Percentiles rank a stretch among this genome's conserved stretches.
phyloP scores from a whole-genome alignment of 2,113 vertebrate genomes.

The Dipodomys spectabilis region DNA sequence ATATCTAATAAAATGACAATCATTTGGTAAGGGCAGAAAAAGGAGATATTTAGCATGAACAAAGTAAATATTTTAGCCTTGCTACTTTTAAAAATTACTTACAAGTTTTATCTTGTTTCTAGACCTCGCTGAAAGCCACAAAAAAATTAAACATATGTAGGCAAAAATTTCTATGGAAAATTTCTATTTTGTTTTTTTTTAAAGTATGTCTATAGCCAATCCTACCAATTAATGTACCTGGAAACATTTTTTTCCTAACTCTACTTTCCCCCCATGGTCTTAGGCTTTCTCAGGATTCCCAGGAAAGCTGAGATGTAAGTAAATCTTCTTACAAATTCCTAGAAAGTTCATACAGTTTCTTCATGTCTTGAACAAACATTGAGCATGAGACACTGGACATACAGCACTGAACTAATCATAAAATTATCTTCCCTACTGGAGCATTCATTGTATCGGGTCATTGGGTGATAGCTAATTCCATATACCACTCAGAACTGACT shows the following conservation, averaged over 20 bases:
- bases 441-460: neutral
- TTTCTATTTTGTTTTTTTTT: constrained; percentile 42
- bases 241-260: neutral
- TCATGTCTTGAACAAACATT: constrained; percentile 1
- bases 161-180: neutral
- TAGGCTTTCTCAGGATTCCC: neutral
- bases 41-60: no score
- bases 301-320: neutral
- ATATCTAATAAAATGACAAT: no score
- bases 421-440: neutral
- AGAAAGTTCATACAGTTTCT: constrained; percentile 35
- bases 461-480: neutral
- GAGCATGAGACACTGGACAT: neutral
- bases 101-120: neutral
- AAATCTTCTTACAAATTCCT: constrained; percentile 22
- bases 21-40: no score
- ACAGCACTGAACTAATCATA: neutral
- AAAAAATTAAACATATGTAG: constrained; percentile 1
- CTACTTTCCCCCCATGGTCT: neutral
- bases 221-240: neutral
- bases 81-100: no score
- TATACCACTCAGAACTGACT: neutral
- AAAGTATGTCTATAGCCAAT: neutral
- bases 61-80: no score
- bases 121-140: neutral